Conservation (phyloP, 2,797 vertebrate species). For the Enteromius paludinosus region DNA sequence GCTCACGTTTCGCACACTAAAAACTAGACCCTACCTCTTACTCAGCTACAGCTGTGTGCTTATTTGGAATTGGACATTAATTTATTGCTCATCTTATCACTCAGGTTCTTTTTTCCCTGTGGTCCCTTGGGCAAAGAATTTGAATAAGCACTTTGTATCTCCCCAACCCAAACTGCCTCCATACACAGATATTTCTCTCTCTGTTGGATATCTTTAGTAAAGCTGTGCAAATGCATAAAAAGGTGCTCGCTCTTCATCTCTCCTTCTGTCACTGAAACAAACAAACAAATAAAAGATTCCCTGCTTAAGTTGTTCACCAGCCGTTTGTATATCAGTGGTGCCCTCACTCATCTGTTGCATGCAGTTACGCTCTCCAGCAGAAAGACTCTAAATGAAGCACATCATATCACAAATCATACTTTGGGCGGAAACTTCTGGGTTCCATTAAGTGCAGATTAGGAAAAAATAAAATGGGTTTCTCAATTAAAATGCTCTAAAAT, state of each 20-base stretch:
- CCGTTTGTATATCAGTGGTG: slow-evolving; percentile 73
- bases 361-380: slow-evolving; percentile 74
- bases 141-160: slow-evolving; percentile 74
- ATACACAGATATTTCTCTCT: slow-evolving; percentile 73
- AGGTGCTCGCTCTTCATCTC: slow-evolving; percentile 76
- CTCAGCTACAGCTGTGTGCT: slow-evolving; percentile 76
- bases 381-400: slow-evolving; percentile 76
- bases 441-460: slow-evolving; percentile 75
- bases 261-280: slow-evolving; percentile 67
- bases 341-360: slow-evolving; percentile 62
- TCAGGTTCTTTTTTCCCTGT: slow-evolving; percentile 71
- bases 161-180: slow-evolving; percentile 61
- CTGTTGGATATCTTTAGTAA: slow-evolving; percentile 80
- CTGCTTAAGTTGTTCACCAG: slow-evolving; percentile 72
- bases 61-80: slow-evolving; percentile 81
- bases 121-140: slow-evolving; percentile 75
- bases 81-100: slow-evolving; percentile 82
- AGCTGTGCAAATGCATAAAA: slow-evolving; percentile 83
- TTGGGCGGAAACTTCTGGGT: slow-evolving; percentile 75
- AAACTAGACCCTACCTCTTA: slow-evolving; percentile 55
- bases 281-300: slow-evolving; percentile 67
- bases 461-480: slow-evolving; percentile 67
- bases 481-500: slow-evolving; percentile 64
- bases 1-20: background rate
- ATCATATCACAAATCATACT: slow-evolving; percentile 73